Evolutionary conservation across 2,888 invertebrate genomes (phyloP), one percentile per base, ranked within the genome.

Genomic region (Drosophila neonasuta): DNA sequence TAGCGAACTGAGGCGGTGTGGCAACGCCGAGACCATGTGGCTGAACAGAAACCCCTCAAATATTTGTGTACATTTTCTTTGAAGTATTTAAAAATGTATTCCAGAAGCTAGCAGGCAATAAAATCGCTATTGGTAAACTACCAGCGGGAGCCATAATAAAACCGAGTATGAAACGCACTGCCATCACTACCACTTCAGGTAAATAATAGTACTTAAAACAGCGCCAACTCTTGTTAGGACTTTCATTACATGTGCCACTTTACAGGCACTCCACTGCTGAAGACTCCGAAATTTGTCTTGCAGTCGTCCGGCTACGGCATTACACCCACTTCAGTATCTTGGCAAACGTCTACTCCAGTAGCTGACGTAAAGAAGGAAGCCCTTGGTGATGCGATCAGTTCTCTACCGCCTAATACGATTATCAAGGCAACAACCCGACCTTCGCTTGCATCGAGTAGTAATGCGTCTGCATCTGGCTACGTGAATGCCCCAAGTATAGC

Each of bases 331-430:
- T 32, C 66, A 7, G 9, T 71, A 9, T 29, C 60, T 15, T 79
- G 79, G 85, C 62, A 64, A 10, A 17, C 36, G 0, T 20, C 62
- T 2, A 7, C 55, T 0, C 64, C 66, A 4, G 8, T 51, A 20
- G 13, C 7, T 5, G 44, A 10, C 10, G 67, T 55, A 2, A 79
- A 73, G 41, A 79, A 79, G 56, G 79, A 78, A 61, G 57, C 79
- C 17, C 54, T 89, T 1, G 89, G 87, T 1, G 81, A 82, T 34
- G 89, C 88, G 0, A 89, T 89, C 6, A 88, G 79, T 11, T 86
- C 89, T 1, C 62, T 89, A 44, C 89, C 89, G 1, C 86, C 89
- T 0, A 89, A 88, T 60, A 89, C 89, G 2, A 89, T 83, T 15
- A 89, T 89, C 8, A 88, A 89, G 36, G 87, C 89, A 0, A 88